Conservation (phyloP, 2,888 invertebrate species). For the Athetis lepigone region DNA sequence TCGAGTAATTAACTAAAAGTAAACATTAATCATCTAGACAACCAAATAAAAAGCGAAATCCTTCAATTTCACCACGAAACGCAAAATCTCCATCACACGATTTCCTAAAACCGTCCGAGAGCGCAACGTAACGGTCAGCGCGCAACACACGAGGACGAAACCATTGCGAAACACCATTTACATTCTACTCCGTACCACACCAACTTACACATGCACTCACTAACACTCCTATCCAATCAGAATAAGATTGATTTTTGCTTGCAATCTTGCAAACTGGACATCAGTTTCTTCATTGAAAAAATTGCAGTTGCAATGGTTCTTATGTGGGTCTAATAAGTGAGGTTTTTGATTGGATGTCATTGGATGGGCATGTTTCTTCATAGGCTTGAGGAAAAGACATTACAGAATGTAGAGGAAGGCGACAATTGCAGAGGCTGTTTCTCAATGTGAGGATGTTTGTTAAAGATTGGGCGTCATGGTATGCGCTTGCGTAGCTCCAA, state of each 20-base stretch:
- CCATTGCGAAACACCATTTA: constrained; percentile 63
- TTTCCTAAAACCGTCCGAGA: constrained; percentile 61
- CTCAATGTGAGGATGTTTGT: constrained; percentile 51
- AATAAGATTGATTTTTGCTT: constrained; percentile 31
- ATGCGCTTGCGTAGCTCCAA: constrained; percentile 22
- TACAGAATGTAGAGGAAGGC: constrained; percentile 53
- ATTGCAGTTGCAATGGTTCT: constrained; percentile 19
- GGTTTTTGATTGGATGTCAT: constrained; percentile 20
- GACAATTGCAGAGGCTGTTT: constrained; percentile 58
- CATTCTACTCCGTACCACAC: constrained; percentile 59
- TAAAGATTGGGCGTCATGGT: constrained; percentile 32
- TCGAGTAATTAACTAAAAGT: no score
- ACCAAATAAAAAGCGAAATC: not conserved
- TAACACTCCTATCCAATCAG: not conserved
- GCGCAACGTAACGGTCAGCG: constrained; percentile 70
- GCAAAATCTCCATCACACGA: constrained; percentile 38
- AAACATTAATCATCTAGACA: not conserved
- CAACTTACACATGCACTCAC: constrained; percentile 15
- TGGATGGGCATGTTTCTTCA: constrained; percentile 49
- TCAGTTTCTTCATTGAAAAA: constrained; percentile 44
- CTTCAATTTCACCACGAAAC: constrained; percentile 10
- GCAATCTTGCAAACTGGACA: constrained; percentile 21
- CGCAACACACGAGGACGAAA: constrained; percentile 68
- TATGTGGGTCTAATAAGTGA: constrained; percentile 21
- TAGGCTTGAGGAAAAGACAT: constrained; percentile 48